Percentiles rank a stretch among this genome's conserved stretches.
Conservation (phyloP, 2,113 vertebrate genomes). For the Tricholaema leucomelas region DNA sequence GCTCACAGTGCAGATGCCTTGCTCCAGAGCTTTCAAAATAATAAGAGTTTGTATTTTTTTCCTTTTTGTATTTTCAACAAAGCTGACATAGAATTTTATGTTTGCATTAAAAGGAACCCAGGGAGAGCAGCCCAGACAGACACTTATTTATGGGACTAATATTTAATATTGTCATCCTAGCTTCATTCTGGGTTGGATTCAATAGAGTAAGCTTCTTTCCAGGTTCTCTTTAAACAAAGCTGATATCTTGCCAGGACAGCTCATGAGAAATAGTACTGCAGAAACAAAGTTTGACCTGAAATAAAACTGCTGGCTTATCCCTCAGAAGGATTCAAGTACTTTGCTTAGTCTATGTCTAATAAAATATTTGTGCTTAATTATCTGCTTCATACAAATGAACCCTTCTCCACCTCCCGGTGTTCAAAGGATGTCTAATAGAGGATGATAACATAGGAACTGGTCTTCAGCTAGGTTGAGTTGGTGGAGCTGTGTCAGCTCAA, state of each 20-base stretch:
- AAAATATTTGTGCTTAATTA: not conserved
- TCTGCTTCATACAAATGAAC: not conserved
- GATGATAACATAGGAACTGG: not conserved
- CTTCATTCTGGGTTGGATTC: not conserved
- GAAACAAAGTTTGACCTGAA: not conserved
- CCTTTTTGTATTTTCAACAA: not conserved
- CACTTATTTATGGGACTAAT: not conserved
- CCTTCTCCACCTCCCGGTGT: not conserved
- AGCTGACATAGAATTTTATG: not conserved
- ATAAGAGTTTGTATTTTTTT: not conserved
- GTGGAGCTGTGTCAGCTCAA: not conserved
- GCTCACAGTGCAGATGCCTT: fast-evolving
- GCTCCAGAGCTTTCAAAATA: not conserved
- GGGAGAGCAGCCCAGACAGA: not conserved
- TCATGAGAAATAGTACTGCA: not conserved
- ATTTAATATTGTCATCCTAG: not conserved
- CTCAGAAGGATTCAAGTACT: not conserved
- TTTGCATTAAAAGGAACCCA: not conserved
- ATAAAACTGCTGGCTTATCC: not conserved
- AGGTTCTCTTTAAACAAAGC: not conserved
- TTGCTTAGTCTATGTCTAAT: not conserved
- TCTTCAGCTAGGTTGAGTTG: not conserved
- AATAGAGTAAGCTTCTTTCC: not conserved
- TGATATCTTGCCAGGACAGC: not conserved
- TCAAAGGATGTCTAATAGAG: not conserved